Conservation (phyloP, 2,797 vertebrate species). For the Lacerta viridis region DNA sequence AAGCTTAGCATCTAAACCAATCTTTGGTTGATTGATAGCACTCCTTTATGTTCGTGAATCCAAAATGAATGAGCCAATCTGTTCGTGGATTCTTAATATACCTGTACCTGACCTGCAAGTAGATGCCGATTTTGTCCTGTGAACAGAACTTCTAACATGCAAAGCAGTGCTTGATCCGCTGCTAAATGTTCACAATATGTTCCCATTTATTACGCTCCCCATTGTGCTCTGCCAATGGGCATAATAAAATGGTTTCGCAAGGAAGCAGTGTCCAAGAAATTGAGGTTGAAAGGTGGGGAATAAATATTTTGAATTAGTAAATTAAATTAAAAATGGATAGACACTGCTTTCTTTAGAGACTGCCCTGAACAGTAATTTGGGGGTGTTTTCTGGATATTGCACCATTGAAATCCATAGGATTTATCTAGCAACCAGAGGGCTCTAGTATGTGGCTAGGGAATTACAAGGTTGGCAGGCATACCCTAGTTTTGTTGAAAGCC, state of each 20-base stretch:
- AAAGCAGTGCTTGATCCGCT: not conserved
- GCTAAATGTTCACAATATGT: not conserved
- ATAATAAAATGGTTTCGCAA: not conserved
- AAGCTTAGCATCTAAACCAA: conserved; percentile 4
- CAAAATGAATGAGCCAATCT: not conserved
- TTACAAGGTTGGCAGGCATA: not conserved
- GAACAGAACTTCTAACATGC: not conserved
- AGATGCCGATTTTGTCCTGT: not conserved
- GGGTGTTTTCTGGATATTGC: not conserved
- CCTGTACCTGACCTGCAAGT: not conserved
- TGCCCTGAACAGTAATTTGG: not conserved
- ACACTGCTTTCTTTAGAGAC: not conserved
- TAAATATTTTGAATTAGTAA: not conserved
- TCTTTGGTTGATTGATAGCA: not conserved
- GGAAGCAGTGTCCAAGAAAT: not conserved
- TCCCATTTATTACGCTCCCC: not conserved
- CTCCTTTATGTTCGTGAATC: conserved; percentile 15
- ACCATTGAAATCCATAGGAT: not conserved
- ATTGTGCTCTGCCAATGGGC: not conserved
- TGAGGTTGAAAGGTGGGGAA: not conserved
- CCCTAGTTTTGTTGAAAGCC: not conserved
- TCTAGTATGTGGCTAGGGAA: not conserved
- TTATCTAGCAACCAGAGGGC: not conserved
- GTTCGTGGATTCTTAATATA: not conserved
- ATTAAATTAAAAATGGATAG: not conserved